Evolutionary conservation across 2,113 vertebrate genomes (phyloP).

Genomic region (Onychorhynchus coronatus): DNA sequence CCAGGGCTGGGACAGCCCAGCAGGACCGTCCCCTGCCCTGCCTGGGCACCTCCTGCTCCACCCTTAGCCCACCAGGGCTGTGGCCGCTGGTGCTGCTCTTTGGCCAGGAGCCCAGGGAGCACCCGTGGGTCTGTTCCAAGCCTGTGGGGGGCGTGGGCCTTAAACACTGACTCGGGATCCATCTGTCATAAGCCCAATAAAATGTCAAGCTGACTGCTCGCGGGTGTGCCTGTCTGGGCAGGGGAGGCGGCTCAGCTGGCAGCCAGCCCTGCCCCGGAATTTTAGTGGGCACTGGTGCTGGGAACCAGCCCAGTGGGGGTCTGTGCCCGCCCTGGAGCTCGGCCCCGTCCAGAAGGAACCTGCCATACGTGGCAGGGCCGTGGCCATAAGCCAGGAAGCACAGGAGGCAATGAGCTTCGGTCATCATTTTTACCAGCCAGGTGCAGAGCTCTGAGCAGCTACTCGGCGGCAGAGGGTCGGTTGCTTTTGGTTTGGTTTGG

Average conservation of each 20-base stretch:
- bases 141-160: background rate
- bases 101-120: background rate
- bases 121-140: background rate
- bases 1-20: background rate
- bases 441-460: constrained; percentile 63
- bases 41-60: background rate
- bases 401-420: constrained; percentile 59
- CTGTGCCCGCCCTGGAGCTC: background rate
- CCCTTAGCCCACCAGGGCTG: background rate
- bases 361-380: fast-evolving
- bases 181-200: constrained; percentile 61
- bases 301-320: background rate
- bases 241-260: background rate
- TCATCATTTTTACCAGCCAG: constrained; percentile 73
- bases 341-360: background rate
- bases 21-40: background rate
- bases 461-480: constrained; percentile 43
- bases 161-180: background rate
- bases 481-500: constrained; percentile 18
- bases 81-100: background rate
- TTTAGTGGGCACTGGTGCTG: background rate
- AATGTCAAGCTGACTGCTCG: background rate
- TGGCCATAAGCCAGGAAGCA: background rate
- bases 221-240: fast-evolving
- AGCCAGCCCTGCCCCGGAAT: fast-evolving